These are phyloP conservation scores for Gavialis gangeticus DNA, from an alignment of 2,113 vertebrate genomes.

Conservation along the genomic window DNA sequence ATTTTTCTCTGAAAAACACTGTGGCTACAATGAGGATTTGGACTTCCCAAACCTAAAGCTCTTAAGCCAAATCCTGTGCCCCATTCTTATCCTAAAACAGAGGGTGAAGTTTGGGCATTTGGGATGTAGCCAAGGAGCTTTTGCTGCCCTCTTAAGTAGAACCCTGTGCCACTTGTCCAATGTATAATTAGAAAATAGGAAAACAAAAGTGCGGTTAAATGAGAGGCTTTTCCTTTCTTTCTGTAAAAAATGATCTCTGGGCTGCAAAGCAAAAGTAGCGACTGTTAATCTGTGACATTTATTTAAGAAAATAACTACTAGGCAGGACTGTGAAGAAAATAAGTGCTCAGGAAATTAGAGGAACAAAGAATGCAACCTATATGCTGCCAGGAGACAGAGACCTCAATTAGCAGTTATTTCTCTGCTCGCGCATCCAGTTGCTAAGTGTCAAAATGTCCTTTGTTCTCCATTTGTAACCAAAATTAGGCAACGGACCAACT, in stretches of 20 bases:
- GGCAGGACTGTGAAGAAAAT: neutral
- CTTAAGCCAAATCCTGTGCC: neutral
- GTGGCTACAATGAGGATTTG: neutral
- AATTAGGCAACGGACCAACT: neutral
- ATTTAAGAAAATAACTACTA: neutral
- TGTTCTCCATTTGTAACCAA: neutral
- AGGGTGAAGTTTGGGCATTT: neutral
- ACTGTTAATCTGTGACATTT: neutral
- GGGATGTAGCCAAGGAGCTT: neutral
- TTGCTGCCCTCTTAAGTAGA: neutral
- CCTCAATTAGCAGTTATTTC: neutral
- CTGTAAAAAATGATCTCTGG: neutral
- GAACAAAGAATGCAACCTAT: neutral
- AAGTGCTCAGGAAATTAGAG: neutral
- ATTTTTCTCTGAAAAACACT: neutral
- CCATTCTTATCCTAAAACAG: neutral
- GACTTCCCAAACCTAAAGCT: neutral
- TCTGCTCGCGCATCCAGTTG: constrained; percentile 15
- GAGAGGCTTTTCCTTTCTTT: neutral
- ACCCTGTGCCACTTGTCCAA: neutral
- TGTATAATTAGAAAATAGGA: neutral
- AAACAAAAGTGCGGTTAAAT: neutral
- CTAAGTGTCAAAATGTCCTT: neutral
- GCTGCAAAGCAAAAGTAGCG: neutral
- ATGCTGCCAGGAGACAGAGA: neutral